Percentiles rank a stretch among this genome's conserved stretches.
Conservation (phyloP, 2,797 vertebrate genomes). For the Sebastes glaucus region DNA sequence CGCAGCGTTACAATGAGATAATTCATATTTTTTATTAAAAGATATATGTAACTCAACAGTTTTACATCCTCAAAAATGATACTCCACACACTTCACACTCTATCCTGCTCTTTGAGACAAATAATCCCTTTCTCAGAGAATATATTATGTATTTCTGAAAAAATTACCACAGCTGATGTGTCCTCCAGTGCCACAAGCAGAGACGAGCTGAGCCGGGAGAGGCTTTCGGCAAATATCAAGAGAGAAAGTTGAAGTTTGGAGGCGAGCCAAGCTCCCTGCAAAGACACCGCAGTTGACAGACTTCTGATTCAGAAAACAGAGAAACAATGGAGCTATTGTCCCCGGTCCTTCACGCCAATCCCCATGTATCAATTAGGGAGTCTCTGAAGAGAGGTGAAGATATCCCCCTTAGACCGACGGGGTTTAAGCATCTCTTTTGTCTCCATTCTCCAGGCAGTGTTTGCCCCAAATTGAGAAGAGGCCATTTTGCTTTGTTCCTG, state of each 20-base stretch:
- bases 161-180: neutral
- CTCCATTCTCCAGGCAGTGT: conserved; percentile 56
- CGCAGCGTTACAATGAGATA: neutral
- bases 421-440: conserved; percentile 70
- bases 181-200: neutral
- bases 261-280: conserved; percentile 41
- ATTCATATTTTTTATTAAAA: neutral
- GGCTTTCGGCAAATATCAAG: neutral
- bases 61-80: neutral
- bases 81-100: no score
- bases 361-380: conserved; percentile 63
- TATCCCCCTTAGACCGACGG: conserved; percentile 50
- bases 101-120: neutral
- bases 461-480: conserved; percentile 71
- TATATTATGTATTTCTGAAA: neutral
- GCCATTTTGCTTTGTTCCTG: conserved; percentile 71
- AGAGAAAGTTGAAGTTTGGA: conserved; percentile 56
- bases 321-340: conserved; percentile 80
- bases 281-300: conserved; percentile 56
- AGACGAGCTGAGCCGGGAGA: neutral
- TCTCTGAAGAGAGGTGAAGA: conserved; percentile 64
- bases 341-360: conserved; percentile 57
- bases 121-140: neutral
- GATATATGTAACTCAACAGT: neutral
- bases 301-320: conserved; percentile 56